Evolutionary conservation across 2,113 vertebrate species (phyloP).

Genomic region (Caloenas nicobarica): DNA sequence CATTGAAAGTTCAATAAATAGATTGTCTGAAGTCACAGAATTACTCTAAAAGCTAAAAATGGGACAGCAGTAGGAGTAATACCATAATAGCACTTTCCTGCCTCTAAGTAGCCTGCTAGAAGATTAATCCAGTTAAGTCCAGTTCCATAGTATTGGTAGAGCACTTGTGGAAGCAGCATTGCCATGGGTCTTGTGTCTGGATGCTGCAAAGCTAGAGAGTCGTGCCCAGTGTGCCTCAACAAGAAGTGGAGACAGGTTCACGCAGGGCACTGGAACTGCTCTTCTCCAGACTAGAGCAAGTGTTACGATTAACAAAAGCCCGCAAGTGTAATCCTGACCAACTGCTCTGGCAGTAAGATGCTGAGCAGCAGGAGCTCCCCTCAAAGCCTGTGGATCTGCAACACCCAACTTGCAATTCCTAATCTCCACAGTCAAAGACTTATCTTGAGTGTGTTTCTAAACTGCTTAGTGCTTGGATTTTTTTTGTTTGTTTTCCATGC

Average conservation of each 20-base stretch:
- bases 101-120: background rate
- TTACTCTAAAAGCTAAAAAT: background rate
- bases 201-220: background rate
- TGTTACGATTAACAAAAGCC: background rate
- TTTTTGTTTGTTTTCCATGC: background rate
- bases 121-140: background rate
- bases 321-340: background rate
- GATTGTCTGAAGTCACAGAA: background rate
- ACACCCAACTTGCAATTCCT: background rate
- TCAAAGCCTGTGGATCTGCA: background rate
- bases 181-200: background rate
- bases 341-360: background rate
- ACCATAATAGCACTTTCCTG: background rate
- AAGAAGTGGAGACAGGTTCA: background rate
- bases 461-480: background rate
- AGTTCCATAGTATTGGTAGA: background rate
- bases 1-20: background rate
- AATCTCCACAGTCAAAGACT: background rate
- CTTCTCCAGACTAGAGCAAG: background rate
- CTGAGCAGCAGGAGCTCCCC: background rate
- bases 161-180: background rate
- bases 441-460: background rate
- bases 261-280: background rate
- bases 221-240: background rate
- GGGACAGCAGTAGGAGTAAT: background rate